These are phyloP conservation scores for Heliconius hortense DNA, from an alignment of 2,888 invertebrate genomes.

Conservation along the genomic window DNA sequence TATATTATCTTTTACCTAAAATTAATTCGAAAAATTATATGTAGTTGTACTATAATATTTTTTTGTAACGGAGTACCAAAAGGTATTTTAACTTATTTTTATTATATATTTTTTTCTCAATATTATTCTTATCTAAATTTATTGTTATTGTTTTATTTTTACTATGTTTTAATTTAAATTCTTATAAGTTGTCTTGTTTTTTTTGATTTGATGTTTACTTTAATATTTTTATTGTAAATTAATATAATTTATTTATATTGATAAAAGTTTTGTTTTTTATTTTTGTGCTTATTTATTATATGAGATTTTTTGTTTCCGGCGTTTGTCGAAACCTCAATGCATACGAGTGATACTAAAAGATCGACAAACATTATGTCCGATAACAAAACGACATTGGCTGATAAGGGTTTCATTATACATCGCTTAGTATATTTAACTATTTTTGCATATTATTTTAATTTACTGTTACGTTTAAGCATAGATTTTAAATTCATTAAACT, in stretches of 20 bases:
- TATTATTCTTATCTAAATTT: not conserved
- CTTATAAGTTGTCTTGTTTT: not conserved
- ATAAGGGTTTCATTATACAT: constrained; percentile 20
- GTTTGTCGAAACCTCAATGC: not conserved
- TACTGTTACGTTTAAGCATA: not conserved
- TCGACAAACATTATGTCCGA: constrained; percentile 14
- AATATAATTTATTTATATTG: too few species aligned
- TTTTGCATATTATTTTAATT: not conserved
- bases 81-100: too few species aligned
- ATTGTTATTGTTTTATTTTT: too few species aligned
- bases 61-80: not conserved
- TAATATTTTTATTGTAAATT: not conserved
- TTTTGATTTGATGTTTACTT: not conserved
- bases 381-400: constrained; percentile 28
- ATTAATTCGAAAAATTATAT: not conserved
- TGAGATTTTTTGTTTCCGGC: not conserved
- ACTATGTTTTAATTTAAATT: too few species aligned
- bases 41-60: not conserved
- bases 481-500: not conserved
- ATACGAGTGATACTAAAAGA: constrained; percentile 8
- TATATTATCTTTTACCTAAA: constrained; percentile 6
- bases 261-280: not conserved
- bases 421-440: not conserved
- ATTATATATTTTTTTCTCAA: not conserved
- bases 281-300: not conserved